Evolutionary conservation across 2,113 vertebrate species (phyloP).

Genomic region (Illadopsis cleaveri): DNA sequence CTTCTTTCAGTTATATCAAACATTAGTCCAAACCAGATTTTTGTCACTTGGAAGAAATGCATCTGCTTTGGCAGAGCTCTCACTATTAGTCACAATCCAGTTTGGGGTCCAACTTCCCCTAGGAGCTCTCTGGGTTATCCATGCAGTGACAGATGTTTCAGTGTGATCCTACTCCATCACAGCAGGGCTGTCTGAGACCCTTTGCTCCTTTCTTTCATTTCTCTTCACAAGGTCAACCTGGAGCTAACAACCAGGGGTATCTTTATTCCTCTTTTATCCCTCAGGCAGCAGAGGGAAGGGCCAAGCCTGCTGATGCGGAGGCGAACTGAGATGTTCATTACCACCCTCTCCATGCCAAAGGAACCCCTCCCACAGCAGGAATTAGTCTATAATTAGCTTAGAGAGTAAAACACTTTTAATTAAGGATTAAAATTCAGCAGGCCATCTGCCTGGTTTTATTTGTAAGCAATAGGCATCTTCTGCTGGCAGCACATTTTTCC

Average conservation of each 20-base stretch:
- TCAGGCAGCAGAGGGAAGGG: not conserved
- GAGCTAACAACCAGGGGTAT: not conserved
- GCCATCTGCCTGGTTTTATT: constrained; percentile 43
- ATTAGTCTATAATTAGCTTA: constrained; percentile 43
- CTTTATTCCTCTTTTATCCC: not conserved
- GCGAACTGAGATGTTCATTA: not conserved
- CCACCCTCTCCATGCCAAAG: not conserved
- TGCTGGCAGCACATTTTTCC: not conserved
- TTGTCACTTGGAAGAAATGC: not conserved
- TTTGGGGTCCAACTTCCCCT: not conserved
- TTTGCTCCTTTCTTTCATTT: not conserved
- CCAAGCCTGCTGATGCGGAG: not conserved
- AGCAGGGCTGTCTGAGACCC: not conserved
- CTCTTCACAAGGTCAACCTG: not conserved
- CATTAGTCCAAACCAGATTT: not conserved
- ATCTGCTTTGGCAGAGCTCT: not conserved
- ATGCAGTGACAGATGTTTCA: not conserved
- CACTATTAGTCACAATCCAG: not conserved
- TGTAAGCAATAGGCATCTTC: constrained; percentile 14
- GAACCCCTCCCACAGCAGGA: not conserved
- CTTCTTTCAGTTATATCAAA: not conserved
- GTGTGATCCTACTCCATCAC: not conserved
- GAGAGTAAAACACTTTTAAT: constrained; percentile 49
- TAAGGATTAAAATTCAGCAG: constrained; percentile 36
- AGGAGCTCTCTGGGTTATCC: not conserved